Evolutionary conservation across 2,113 vertebrate species (phyloP).

Genomic region (Recurvirostra avosetta): DNA sequence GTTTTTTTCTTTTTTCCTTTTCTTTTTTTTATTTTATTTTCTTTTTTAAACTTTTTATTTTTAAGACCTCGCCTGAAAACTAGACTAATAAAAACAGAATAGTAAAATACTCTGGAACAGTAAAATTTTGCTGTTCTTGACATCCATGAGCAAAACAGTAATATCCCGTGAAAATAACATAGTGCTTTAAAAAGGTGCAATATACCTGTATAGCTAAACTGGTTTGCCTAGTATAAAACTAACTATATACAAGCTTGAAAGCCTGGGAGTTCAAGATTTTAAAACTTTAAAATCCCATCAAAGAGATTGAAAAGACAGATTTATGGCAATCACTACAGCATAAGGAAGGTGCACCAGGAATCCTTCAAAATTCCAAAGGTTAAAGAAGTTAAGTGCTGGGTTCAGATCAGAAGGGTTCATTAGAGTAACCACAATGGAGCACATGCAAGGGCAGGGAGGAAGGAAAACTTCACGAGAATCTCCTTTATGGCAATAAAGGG

Average conservation of each 20-base stretch:
- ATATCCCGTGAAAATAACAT: constrained; percentile 77
- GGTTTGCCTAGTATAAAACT: constrained; percentile 80
- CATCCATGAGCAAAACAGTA: constrained; percentile 81
- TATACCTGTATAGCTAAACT: constrained; percentile 76
- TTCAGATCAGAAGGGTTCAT: constrained; percentile 73
- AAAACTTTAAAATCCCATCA: constrained; percentile 80
- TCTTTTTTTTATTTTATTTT: constrained; percentile 49
- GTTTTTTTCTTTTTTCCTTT: constrained; percentile 53
- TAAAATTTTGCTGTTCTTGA: constrained; percentile 79
- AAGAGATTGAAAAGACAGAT: constrained; percentile 76
- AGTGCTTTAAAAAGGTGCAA: constrained; percentile 82
- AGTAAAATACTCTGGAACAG: constrained; percentile 82
- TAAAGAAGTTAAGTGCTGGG: constrained; percentile 80
- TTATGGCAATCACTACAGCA: constrained; percentile 80
- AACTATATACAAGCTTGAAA: constrained; percentile 80
- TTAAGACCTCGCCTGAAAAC: constrained; percentile 78
- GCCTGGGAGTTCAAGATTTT: constrained; percentile 75
- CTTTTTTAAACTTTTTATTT: constrained; percentile 20
- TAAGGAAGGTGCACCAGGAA: constrained; percentile 84
- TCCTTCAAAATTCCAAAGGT: constrained; percentile 78
- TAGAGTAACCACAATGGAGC: constrained; percentile 72
- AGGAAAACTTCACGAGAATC: constrained; percentile 70
- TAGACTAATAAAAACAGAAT: constrained; percentile 79
- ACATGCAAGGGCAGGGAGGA: constrained; percentile 67
- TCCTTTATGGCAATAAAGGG: constrained; percentile 67